Conservation (phyloP, 2,113 vertebrate species). For the Plestiodon gilberti region DNA sequence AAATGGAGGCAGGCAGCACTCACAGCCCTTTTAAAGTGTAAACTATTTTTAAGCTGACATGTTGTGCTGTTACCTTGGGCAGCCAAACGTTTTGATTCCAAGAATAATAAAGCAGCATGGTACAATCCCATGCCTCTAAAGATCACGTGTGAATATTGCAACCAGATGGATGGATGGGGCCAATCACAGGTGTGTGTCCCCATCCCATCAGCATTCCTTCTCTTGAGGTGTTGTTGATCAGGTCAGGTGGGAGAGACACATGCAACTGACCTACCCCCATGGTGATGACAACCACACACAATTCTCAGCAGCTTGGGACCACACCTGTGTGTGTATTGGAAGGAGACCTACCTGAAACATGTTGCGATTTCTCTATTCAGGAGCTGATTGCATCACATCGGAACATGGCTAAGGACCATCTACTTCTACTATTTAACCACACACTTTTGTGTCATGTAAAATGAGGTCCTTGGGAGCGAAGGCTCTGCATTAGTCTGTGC, state of each 20-base stretch:
- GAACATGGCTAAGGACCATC: background rate
- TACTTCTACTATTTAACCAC: background rate
- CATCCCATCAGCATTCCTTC: background rate
- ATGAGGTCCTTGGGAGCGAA: background rate
- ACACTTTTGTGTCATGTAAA: background rate
- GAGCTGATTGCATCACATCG: too few relatives aligned
- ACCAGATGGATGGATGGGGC: background rate
- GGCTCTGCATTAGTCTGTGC: conserved; percentile 4
- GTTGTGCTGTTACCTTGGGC: background rate
- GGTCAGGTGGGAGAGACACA: too few relatives aligned
- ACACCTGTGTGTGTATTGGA: background rate
- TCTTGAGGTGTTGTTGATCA: background rate
- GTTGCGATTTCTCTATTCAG: background rate
- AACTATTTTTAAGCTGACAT: background rate
- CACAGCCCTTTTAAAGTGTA: background rate
- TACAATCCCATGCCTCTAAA: too few relatives aligned
- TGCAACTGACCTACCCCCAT: too few relatives aligned
- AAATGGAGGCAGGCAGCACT: too few relatives aligned
- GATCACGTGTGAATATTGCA: background rate
- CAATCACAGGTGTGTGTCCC: background rate
- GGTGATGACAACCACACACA: too few relatives aligned
- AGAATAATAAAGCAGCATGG: too few relatives aligned
- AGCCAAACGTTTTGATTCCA: too few relatives aligned
- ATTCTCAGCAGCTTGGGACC: background rate
- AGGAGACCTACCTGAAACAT: background rate